Evolutionary conservation across 1,140 invertebrate genomes (phyloP).

Genomic region (Acromyrmex echinatior): DNA sequence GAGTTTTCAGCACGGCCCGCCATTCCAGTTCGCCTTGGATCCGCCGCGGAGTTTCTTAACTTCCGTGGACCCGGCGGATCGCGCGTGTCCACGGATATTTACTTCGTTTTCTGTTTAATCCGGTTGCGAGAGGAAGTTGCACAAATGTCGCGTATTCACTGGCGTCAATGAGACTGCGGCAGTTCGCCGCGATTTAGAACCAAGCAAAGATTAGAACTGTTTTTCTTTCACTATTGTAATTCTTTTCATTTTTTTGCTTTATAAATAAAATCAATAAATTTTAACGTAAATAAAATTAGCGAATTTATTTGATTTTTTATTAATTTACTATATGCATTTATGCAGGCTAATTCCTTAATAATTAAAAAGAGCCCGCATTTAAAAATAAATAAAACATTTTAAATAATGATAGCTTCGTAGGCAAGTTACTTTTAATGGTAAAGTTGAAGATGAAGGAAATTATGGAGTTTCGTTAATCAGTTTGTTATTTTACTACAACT

Average conservation of each 20-base stretch:
- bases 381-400: background rate
- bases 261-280: background rate
- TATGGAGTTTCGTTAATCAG: too few relatives aligned
- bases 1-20: slow-evolving; percentile 28
- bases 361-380: background rate
- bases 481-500: too few relatives aligned
- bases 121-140: slow-evolving; percentile 24
- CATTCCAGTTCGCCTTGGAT: slow-evolving; percentile 65
- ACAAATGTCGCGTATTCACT: background rate
- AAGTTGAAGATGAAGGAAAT: too few relatives aligned
- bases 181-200: background rate
- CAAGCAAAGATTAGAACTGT: background rate
- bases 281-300: background rate
- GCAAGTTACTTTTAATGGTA: background rate
- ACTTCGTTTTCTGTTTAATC: slow-evolving; percentile 45
- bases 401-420: background rate
- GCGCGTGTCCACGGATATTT: slow-evolving; percentile 15
- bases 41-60: slow-evolving; percentile 46
- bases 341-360: background rate
- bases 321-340: background rate
- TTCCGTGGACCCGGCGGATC: slow-evolving; percentile 45
- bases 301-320: background rate
- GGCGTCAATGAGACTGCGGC: slow-evolving; percentile 2
- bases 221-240: background rate
- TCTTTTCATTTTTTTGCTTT: background rate